Evolutionary conservation across 2,797 vertebrate species (phyloP).

Genomic region (Propithecus deckenii): DNA sequence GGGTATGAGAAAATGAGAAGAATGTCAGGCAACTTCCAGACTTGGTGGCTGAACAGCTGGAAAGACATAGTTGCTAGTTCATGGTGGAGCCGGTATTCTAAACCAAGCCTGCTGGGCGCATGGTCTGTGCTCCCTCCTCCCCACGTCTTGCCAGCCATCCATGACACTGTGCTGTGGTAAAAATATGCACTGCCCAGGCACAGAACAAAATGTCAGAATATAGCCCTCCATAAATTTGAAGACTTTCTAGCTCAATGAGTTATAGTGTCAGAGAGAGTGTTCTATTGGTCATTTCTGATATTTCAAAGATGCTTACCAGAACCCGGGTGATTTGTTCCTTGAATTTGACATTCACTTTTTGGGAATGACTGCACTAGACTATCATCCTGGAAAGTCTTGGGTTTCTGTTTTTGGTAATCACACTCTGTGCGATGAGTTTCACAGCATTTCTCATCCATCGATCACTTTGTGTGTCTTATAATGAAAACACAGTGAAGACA

Average conservation of each 20-base stretch:
- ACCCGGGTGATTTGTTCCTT: background rate
- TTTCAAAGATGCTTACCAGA: background rate
- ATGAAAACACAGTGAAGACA: slow-evolving; percentile 62
- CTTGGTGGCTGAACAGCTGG: background rate
- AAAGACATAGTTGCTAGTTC: background rate
- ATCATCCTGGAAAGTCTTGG: background rate
- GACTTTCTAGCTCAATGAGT: background rate
- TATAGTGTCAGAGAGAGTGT: background rate
- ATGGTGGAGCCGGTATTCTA: background rate
- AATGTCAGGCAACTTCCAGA: background rate
- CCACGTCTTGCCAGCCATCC: background rate
- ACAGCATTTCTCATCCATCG: background rate
- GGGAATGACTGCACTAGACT: background rate
- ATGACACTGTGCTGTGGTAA: background rate
- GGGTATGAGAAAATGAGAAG: background rate
- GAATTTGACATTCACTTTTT: background rate
- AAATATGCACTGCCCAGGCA: background rate
- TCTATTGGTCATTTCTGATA: background rate
- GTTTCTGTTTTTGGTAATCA: background rate
- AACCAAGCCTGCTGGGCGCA: background rate
- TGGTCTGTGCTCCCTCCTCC: background rate
- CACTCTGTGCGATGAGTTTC: background rate
- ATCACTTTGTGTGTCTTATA: slow-evolving; percentile 27
- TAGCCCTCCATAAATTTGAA: background rate
- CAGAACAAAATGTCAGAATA: background rate